Evolutionary conservation across 35 echinoderm and acorn worm species (phyloP).

Genomic region (Acanthaster planci): DNA sequence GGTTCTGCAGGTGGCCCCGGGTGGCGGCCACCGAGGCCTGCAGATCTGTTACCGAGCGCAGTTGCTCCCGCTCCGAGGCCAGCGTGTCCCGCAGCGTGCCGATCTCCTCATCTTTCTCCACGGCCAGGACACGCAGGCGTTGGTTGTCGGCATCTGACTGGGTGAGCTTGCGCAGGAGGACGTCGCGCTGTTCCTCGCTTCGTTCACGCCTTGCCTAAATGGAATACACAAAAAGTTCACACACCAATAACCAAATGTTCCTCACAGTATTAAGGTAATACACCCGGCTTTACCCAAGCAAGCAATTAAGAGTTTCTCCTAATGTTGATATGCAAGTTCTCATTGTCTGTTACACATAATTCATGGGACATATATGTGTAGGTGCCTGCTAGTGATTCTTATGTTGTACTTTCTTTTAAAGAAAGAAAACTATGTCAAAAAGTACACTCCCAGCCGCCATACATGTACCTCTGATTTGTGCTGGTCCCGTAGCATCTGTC

Average conservation of each 20-base stretch:
- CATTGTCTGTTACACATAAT: no score
- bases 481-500: slow-evolving; percentile 80
- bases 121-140: slow-evolving; percentile 45
- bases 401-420: no score
- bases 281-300: no score
- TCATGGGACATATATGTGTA: no score
- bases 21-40: slow-evolving; percentile 81
- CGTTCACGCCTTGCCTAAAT: slow-evolving; percentile 57
- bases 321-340: no score
- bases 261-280: no score
- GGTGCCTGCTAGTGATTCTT: no score
- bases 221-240: no score
- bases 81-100: slow-evolving; percentile 55
- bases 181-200: slow-evolving; percentile 78
- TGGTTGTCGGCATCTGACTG: slow-evolving; percentile 86
- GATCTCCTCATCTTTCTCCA: slow-evolving; percentile 61
- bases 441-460: no score
- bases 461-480: slow-evolving; percentile 80
- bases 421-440: no score
- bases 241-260: no score
- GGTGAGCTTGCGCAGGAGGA: slow-evolving; percentile 88
- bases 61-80: slow-evolving; percentile 66
- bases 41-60: slow-evolving; percentile 71
- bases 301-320: no score
- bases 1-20: slow-evolving; percentile 91